phyloP scores from a whole-genome alignment of 2,888 invertebrate species.

The Dicyrtomina minuta region DNA sequence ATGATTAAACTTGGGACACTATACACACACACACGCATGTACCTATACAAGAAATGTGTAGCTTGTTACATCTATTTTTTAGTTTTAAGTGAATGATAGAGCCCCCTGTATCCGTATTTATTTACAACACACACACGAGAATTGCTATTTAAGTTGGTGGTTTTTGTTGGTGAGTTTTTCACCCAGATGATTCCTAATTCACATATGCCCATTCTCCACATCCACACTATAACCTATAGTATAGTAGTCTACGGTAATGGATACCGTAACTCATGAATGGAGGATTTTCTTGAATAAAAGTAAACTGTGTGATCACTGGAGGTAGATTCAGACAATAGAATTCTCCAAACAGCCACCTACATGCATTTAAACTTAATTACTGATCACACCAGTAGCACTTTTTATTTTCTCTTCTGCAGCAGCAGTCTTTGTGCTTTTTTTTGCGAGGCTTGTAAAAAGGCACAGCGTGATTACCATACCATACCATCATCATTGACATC shows the following conservation, averaged over 20 bases:
- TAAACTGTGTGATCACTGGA: background rate
- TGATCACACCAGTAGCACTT: background rate
- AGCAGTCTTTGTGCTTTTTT: background rate
- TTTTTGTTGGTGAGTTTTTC: slow-evolving; percentile 4
- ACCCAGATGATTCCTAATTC: no score
- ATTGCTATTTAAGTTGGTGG: slow-evolving; percentile 9
- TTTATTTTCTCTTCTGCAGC: background rate
- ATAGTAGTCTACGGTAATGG: background rate
- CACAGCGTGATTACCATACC: no score
- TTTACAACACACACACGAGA: slow-evolving; percentile 9
- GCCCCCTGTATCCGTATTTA: no score
- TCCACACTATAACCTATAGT: slow-evolving; percentile 12
- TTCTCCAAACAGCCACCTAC: slow-evolving; percentile 19
- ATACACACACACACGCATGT: no score
- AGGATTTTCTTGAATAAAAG: slow-evolving; percentile 6
- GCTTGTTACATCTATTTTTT: no score
- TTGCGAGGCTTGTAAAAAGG: no score
- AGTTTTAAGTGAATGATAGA: no score
- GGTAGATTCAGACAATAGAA: background rate
- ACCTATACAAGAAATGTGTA: no score
- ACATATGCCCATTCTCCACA: background rate
- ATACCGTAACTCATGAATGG: slow-evolving; percentile 26
- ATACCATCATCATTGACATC: slow-evolving; percentile 6
- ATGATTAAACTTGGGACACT: no score
- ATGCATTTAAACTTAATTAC: slow-evolving; percentile 23